A percentile compares a stretch with the other conserved stretches of the same genome.
Evolutionary conservation across 1,140 invertebrate species (phyloP).

Genomic region (Potamilus streckersoni): DNA sequence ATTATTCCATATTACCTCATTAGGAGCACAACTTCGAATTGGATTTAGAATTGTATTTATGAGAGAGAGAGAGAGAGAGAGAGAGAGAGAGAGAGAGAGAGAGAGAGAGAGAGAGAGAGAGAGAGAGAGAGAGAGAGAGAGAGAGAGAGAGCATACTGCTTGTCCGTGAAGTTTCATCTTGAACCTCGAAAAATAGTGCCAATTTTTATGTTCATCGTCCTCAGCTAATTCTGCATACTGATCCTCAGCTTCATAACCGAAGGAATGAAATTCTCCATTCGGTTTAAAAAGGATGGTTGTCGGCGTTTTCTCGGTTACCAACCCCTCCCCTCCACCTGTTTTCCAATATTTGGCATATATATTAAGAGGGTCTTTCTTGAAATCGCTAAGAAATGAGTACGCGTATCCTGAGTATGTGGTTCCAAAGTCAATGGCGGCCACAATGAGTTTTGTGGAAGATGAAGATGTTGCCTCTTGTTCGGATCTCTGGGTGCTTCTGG

Average conservation of each 20-base stretch:
- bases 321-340: neutral
- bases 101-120: no score
- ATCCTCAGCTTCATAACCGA: slow-evolving; percentile 9
- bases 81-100: no score
- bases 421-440: slow-evolving; percentile 10
- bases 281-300: neutral
- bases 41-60: no score
- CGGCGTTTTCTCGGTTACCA: neutral
- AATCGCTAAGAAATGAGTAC: neutral
- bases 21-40: no score
- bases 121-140: no score
- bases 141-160: neutral
- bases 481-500: no score
- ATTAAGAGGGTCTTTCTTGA: slow-evolving; percentile 4
- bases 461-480: no score
- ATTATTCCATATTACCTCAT: no score
- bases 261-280: neutral
- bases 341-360: neutral
- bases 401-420: slow-evolving; percentile 16
- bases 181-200: slow-evolving; percentile 17
- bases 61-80: no score
- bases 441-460: neutral
- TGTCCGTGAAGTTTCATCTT: slow-evolving; percentile 18
- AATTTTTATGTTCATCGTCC: slow-evolving; percentile 12
- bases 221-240: slow-evolving; percentile 14